phyloP scores from a whole-genome alignment of 1,140 invertebrate genomes.

The Solenopsis invicta region DNA sequence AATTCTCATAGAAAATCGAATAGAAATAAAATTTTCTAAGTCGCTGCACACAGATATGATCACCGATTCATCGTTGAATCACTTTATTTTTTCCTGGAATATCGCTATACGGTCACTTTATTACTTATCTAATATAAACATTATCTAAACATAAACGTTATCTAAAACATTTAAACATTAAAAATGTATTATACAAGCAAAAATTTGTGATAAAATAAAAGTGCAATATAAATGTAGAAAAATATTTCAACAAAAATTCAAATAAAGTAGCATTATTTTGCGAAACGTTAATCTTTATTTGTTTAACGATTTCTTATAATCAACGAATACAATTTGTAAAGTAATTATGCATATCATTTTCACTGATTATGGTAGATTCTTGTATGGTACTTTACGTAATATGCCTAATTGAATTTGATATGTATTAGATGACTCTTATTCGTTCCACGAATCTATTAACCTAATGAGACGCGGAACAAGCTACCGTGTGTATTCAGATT shows the following conservation, averaged over 20 bases:
- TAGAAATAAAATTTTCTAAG: not conserved
- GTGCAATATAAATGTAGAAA: not conserved
- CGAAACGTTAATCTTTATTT: not conserved
- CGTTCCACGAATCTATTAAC: constrained; percentile 59
- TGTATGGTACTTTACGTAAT: not conserved
- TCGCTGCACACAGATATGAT: not conserved
- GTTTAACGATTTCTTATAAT: not conserved
- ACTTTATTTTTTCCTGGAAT: constrained; percentile 29
- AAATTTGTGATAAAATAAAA: constrained; percentile 5
- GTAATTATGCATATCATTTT: constrained; percentile 39
- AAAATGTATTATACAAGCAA: not conserved
- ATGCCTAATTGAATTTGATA: constrained; percentile 36
- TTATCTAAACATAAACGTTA: not conserved
- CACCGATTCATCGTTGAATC: constrained; percentile 3
- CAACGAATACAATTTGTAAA: constrained; percentile 18
- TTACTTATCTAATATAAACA: constrained; percentile 3
- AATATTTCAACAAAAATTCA: not conserved
- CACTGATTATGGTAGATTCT: constrained; percentile 20
- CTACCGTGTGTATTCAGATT: constrained; percentile 53
- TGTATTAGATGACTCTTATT: constrained; percentile 48
- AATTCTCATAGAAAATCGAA: not conserved
- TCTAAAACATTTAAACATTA: constrained; percentile 2
- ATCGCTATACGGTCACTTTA: not conserved
- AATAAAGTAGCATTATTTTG: not conserved
- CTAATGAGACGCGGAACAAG: constrained; percentile 48